Evolutionary conservation across 2,113 vertebrate species (phyloP), one percentile per base, ranked within the genome.

Genomic region (Clarias batrachus): DNA sequence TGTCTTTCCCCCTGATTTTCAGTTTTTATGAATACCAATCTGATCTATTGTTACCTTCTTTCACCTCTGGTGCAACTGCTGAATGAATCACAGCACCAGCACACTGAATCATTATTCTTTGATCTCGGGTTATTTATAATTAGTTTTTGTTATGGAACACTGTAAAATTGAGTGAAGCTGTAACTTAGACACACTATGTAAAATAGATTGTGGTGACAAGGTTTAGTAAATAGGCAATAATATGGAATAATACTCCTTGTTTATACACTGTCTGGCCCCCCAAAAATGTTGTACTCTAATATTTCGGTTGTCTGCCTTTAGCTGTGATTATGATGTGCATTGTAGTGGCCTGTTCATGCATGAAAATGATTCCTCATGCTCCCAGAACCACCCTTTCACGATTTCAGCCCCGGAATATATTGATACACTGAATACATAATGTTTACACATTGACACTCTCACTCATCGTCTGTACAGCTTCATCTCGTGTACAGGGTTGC

Each of bases 31-130:
- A 87, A 81, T 87, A 59, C 74, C 25, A 60, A 33, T 70, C 83
- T 73, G 17, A 85, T 63, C 83, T 79, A 84, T 65, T 57, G 66
- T 82, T 33, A 87, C 83, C 80, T 73, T 73, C 52, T 83, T 81
- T 81, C 71, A 85, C 60, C 83, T 86, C 65, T 57, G 1, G 17
- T 73, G 41, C 2, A 73, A 63, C 79, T 41, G 41, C 71, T 63
- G 83, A 77, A 25, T 27, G 68, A 48, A 68, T 79, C 54, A 79
- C 77, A 79, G 77, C 27, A 30, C 27, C 56, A 14, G 33, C 57
- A 37, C 12, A 23, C 23, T 54, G n/a, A 59, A 37, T 80, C 4
- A 13, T 21, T 37, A 37, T 62, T 80, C 27, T 21, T 60, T 54
- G 23, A 70, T 33, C 81, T n/a, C 0, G 17, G 19, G 56, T 33